A percentile compares a stretch with the other conserved stretches of the same genome.
phyloP scores from a whole-genome alignment of 2,888 invertebrate species.

The Epinotia demarniana region DNA sequence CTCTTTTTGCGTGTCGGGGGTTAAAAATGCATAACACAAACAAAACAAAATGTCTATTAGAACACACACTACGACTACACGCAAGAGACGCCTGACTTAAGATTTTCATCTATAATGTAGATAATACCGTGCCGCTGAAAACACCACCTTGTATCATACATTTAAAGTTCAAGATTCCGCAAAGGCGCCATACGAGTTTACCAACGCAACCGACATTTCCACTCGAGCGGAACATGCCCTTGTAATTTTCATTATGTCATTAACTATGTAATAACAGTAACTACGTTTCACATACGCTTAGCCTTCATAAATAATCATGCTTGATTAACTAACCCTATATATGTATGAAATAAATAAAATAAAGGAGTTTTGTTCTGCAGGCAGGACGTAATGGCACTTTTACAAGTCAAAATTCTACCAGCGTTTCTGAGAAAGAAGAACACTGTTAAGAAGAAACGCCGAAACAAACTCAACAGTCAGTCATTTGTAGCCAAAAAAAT shows the following conservation, averaged over 20 bases:
- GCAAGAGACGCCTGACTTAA: too few species aligned
- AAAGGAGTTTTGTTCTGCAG: too few species aligned
- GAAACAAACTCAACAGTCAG: too few species aligned
- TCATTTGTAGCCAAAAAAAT: too few species aligned
- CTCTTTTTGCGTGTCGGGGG: too few species aligned
- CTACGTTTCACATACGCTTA: conserved; percentile 2
- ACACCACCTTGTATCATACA: background rate
- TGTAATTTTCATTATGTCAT: conserved; percentile 20
- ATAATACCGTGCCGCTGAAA: background rate
- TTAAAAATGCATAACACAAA: too few species aligned
- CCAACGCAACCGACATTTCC: conserved; percentile 14
- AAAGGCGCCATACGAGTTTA: background rate
- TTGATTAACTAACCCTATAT: background rate
- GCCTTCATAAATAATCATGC: conserved; percentile 2
- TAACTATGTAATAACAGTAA: conserved; percentile 1
- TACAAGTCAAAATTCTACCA: too few species aligned
- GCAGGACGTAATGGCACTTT: too few species aligned
- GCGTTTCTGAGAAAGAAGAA: too few species aligned
- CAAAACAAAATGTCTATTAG: background rate
- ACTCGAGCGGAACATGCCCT: background rate
- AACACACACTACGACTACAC: too few species aligned
- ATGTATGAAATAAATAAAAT: too few species aligned
- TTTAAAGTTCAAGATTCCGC: background rate
- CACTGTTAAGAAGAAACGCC: too few species aligned
- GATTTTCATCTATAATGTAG: background rate